Conservation (phyloP, 2,113 vertebrate genomes). For the Trinectes maculatus region DNA sequence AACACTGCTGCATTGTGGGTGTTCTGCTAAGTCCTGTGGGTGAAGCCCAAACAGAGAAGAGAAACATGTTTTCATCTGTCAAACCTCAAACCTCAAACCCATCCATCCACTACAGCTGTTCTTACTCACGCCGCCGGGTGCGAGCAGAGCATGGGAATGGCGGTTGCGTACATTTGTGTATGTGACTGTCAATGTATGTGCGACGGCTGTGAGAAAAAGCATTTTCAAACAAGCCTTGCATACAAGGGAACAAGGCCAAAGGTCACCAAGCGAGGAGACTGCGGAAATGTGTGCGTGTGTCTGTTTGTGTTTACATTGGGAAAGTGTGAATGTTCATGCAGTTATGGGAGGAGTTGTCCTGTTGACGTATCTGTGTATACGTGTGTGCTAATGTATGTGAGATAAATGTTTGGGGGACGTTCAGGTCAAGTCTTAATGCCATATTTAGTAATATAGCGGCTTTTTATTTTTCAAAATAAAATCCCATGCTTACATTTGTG, state of each 20-base stretch:
- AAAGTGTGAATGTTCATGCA: not conserved
- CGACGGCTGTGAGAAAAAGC: conserved; percentile 8
- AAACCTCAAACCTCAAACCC: conserved; percentile 52
- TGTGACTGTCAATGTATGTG: not conserved
- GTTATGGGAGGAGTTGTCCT: not conserved
- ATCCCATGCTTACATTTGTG: not conserved
- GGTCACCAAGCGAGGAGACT: conserved; percentile 10
- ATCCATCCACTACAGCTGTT: conserved; percentile 39
- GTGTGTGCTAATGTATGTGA: not conserved
- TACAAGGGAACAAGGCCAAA: conserved; percentile 17
- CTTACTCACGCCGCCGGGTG: conserved; percentile 28
- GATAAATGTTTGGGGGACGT: not conserved
- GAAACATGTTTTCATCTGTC: conserved; percentile 56
- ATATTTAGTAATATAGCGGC: too few species aligned
- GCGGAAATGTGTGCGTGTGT: not conserved
- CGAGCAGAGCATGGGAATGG: conserved; percentile 2
- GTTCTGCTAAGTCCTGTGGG: conserved; percentile 52
- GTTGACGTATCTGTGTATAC: not conserved
- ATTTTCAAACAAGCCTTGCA: conserved; percentile 1
- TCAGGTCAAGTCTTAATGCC: not conserved
- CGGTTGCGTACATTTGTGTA: conserved; percentile 4
- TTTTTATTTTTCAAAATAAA: too few species aligned
- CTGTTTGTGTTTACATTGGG: not conserved
- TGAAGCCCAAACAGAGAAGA: conserved; percentile 27
- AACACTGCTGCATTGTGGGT: conserved; percentile 51